A percentile compares a stretch with the other conserved stretches of the same genome.
These are phyloP conservation scores for Phymastichus coffea DNA, from an alignment of 1,140 invertebrate species.

Conservation along the genomic window DNA sequence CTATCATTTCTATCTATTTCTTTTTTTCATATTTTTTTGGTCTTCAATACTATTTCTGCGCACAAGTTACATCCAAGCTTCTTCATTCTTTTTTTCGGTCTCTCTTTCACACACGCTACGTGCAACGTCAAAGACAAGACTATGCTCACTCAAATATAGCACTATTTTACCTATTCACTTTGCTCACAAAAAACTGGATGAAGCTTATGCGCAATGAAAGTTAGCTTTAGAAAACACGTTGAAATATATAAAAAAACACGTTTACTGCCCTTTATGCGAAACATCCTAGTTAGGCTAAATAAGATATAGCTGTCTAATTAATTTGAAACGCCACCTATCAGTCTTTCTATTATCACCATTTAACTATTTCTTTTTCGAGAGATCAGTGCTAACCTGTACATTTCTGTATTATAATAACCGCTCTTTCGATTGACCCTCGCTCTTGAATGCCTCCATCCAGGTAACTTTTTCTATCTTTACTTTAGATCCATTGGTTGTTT, in stretches of 20 bases:
- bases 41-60: conserved; percentile 8
- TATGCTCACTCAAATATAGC: too few relatives aligned
- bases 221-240: conserved; percentile 44
- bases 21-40: conserved; percentile 16
- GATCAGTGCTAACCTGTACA: conserved; percentile 40
- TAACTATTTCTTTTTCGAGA: neutral
- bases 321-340: too few relatives aligned
- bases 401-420: conserved; percentile 45
- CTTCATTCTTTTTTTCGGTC: neutral
- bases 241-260: conserved; percentile 42
- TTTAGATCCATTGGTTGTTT: conserved; percentile 39
- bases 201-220: conserved; percentile 34
- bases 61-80: conserved; percentile 24
- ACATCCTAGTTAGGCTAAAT: conserved; percentile 40
- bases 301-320: conserved; percentile 36
- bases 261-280: conserved; percentile 40
- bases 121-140: too few relatives aligned
- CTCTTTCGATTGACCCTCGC: conserved; percentile 41
- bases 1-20: conserved; percentile 7
- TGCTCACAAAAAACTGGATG: too few relatives aligned
- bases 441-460: conserved; percentile 48
- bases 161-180: too few relatives aligned
- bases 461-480: conserved; percentile 48
- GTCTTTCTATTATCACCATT: neutral
- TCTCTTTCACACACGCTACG: neutral